Base-by-base conservation (phyloP, 2,888 invertebrate species). In the Reticulitermes lucifugus region DNA sequence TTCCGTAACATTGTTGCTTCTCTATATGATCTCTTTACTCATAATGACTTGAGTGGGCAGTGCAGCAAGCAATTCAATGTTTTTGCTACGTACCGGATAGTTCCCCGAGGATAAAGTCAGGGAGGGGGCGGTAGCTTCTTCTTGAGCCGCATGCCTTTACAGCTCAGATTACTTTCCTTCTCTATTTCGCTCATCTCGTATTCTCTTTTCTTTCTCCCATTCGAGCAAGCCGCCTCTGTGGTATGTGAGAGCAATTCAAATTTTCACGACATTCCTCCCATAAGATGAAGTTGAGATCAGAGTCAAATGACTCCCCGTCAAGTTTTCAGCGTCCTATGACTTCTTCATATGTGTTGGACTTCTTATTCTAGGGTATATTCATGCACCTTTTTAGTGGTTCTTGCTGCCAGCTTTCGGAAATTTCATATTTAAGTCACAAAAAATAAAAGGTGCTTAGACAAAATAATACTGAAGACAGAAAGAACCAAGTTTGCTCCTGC, bases 241-340 rank as follows among this genome's bases (percentile, higher is more conserved):
- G 85, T 84, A 86, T 85, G 85, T 59, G 83, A 84, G 86, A 83
- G 83, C 86, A 85, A 85, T 86, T 86, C 86, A 85, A 83, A 86
- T 86, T 85, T 84, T 84, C 85, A 81, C 75, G 84, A 83, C 85
- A 86, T 86, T 86, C 86, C 86, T 86, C 21, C 83, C 65, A 46
- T 73, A 83, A 81, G 80, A 86, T 86, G 86, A 86, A 86, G 86
- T 84, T 85, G 85, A 86, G 86, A 85, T 84, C 79, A 25, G 65
- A 84, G 82, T 75, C 77, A 59, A 81, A 85, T 85, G 85, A 85
- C 81, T 85, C 79, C 65, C 65, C n/a, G n/a, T 29, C 51, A 79
- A 43, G 51, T 79, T 80, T 80, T n/a, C 77, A 14, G 59, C 60
- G n/a, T 35, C 83, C 83, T 55, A 55, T 60, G 25, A 73, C 83